These are phyloP conservation scores for Tetragonisca angustula DNA, from an alignment of 2,888 invertebrate genomes.

Conservation along the genomic window DNA sequence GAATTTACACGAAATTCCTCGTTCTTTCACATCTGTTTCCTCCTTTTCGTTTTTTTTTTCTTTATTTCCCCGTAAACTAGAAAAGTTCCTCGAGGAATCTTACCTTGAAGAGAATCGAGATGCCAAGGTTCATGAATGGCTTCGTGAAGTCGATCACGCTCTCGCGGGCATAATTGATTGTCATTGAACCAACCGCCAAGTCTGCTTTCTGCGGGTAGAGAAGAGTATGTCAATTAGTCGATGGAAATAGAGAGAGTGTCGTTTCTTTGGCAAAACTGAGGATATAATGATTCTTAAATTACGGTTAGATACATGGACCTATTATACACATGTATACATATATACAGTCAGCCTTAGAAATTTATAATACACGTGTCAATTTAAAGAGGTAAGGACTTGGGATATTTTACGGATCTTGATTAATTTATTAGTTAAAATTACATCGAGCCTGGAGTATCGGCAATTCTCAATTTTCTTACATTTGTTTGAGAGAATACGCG, in stretches of 20 bases:
- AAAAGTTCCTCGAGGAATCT: conserved; percentile 56
- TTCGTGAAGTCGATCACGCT: conserved; percentile 96
- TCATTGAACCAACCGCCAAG: conserved; percentile 94
- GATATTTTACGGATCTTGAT: no score
- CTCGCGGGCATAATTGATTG: conserved; percentile 94
- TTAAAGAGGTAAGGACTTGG: no score
- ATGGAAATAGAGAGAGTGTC: background rate
- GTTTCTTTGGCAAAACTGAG: background rate
- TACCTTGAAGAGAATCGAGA: conserved; percentile 94
- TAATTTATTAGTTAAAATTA: no score
- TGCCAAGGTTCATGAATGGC: conserved; percentile 96
- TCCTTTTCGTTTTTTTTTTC: no score
- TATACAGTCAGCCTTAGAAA: no score
- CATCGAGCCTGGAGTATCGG: no score
- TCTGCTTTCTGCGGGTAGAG: conserved; percentile 90
- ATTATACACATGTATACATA: background rate
- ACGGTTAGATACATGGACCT: conserved; percentile 14
- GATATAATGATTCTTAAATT: background rate
- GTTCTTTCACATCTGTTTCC: no score
- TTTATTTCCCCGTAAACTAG: background rate
- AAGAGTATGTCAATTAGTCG: conserved; percentile 29
- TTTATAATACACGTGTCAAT: no score
- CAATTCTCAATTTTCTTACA: no score
- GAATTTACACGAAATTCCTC: background rate
- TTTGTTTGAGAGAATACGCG: no score